Evolutionary conservation across 2,888 invertebrate genomes (phyloP).

Genomic region (Eristalis pertinax): DNA sequence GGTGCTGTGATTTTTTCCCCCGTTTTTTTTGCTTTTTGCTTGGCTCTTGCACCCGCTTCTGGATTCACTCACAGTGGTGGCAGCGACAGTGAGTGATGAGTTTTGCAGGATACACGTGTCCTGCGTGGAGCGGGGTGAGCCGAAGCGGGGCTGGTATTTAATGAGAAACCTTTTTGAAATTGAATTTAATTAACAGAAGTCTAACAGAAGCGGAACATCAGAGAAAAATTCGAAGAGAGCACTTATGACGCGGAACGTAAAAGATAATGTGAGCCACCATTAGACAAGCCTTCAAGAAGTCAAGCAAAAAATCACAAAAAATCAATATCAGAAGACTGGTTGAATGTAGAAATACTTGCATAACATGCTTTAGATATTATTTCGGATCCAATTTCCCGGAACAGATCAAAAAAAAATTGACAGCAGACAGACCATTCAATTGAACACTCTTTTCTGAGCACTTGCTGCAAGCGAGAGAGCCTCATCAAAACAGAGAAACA

Average conservation of each 20-base stretch:
- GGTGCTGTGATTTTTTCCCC: constrained; percentile 39
- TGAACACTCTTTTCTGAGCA: too few relatives aligned
- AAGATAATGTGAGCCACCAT: too few relatives aligned
- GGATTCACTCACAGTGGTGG: not conserved
- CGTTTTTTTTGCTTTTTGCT: not conserved
- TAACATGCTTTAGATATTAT: too few relatives aligned
- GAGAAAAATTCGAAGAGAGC: not conserved
- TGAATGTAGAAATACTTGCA: too few relatives aligned
- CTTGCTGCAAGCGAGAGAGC: not conserved
- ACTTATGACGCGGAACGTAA: not conserved
- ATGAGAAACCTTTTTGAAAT: not conserved
- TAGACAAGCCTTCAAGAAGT: too few relatives aligned
- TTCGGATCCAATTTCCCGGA: too few relatives aligned
- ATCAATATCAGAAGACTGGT: too few relatives aligned
- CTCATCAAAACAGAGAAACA: not conserved
- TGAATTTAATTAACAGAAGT: not conserved
- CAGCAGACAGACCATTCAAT: too few relatives aligned
- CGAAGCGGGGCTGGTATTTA: not conserved
- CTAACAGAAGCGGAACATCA: not conserved
- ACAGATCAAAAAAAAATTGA: too few relatives aligned
- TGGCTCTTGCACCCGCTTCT: not conserved
- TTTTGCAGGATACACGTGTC: not conserved
- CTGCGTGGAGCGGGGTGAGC: not conserved
- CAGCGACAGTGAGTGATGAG: constrained; percentile 27
- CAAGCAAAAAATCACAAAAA: too few relatives aligned